Base-by-base conservation (phyloP, 2,888 invertebrate genomes). In the Mylabris sibirica region DNA sequence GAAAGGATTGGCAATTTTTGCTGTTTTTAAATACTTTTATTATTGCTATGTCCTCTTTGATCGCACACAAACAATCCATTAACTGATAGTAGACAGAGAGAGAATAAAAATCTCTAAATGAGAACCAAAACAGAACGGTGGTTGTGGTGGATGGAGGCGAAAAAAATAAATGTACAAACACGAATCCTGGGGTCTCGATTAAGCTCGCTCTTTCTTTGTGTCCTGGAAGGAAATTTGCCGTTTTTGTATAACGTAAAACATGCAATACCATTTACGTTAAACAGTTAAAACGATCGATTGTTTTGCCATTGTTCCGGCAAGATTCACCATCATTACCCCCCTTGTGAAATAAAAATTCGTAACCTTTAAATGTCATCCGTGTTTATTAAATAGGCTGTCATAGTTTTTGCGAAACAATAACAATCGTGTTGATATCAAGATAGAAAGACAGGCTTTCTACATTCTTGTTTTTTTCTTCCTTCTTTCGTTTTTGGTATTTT, bases 341-440 rank as follows among this genome's bases (percentile, higher is more conserved):
- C 5, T 57, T 3, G 12, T 9, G 4, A 14, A 24, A 22, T n/a
- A 44, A 57, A 57, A 57, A 53, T 22, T 57, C 14, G 24, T 57
- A 57, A 57, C 57, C 57, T 57, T 57, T 57, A 57, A 57, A 57
- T 57, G 57, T 14, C 57, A 57, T 57, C 57, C 57, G 57, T 49
- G 57, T 24, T 57, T 57, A 24, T 57, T 57, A 57, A 57, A 57
- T 57, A 57, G 22, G 57, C 24, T 49, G 49, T 9, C 49, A 17
- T 44, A 44, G n/a, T 17, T n/a, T n/a, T 44, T 41, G 12, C 41
- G 41, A 49, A 49, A 49, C 49, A 49, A 49, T 49, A 49, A 49
- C 49, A 41, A 41, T 12, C 41, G n/a, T 4, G 9, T 6, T n/a
- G n/a, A n/a, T n/a, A n/a, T n/a, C n/a, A n/a, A n/a, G n/a, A n/a